Conservation (phyloP, 2,888 invertebrate genomes). For the Mermis nigrescens region DNA sequence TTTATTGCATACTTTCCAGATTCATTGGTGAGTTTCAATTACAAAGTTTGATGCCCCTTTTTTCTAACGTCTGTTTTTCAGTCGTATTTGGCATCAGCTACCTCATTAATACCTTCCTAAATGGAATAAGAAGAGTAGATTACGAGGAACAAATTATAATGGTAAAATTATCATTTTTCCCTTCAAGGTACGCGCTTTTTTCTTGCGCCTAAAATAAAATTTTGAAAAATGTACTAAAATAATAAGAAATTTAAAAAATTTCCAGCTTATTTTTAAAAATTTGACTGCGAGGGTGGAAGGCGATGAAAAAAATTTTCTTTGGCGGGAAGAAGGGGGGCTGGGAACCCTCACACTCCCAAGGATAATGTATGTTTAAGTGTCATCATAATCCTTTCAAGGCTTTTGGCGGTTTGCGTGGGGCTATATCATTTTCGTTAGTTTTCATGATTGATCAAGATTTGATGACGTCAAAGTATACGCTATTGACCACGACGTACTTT, state of each 20-base stretch:
- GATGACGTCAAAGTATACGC: conserved; percentile 27
- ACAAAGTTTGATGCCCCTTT: neutral
- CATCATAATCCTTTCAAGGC: conserved; percentile 31
- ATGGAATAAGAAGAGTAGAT: conserved; percentile 35
- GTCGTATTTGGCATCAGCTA: conserved; percentile 38
- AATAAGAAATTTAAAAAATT: no score
- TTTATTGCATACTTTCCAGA: conserved; percentile 36
- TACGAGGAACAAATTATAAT: conserved; percentile 42
- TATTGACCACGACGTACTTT: conserved; percentile 35
- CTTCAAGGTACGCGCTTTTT: no score
- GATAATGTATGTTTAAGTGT: no score
- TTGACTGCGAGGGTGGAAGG: neutral
- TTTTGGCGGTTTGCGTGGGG: conserved; percentile 42
- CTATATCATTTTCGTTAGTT: conserved; percentile 42
- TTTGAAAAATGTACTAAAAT: no score
- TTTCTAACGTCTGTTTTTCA: conserved; percentile 23
- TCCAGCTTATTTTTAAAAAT: no score
- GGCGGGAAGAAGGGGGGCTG: no score
- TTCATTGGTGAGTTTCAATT: conserved; percentile 33
- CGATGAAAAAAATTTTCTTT: neutral
- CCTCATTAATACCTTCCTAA: conserved; percentile 36
- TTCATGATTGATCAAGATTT: conserved; percentile 35
- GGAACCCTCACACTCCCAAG: no score
- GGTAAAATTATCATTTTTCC: conserved; percentile 31
- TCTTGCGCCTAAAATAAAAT: neutral